Conservation (phyloP, 1,140 invertebrate species). For the Adelges cooleyi region DNA sequence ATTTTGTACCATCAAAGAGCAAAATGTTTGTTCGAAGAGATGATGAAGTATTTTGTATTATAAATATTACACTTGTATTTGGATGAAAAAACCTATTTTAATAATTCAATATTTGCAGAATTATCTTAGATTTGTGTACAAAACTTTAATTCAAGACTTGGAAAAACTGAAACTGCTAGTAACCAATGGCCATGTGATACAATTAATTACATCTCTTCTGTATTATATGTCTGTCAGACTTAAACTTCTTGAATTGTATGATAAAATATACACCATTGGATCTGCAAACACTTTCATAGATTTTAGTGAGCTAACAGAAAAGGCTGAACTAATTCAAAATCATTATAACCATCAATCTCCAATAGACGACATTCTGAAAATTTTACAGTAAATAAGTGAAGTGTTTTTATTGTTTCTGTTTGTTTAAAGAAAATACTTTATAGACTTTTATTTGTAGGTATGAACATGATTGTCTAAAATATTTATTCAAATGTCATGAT, state of each 20-base stretch:
- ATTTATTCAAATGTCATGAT: conserved; percentile 8
- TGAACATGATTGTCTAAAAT: background rate
- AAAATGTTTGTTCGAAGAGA: conserved; percentile 12
- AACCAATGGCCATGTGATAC: background rate
- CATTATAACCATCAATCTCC: background rate
- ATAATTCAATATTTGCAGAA: background rate
- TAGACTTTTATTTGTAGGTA: background rate
- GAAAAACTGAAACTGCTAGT: background rate
- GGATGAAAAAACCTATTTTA: background rate
- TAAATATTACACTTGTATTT: background rate
- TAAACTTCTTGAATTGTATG: conserved; percentile 9
- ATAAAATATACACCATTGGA: conserved; percentile 4
- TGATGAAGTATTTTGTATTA: background rate
- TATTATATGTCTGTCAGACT: conserved; percentile 10
- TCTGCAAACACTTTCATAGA: background rate
- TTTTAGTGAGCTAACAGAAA: conserved; percentile 1
- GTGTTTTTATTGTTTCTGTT: background rate
- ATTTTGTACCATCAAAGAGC: conserved; percentile 5
- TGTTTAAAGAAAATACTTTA: too few relatives aligned
- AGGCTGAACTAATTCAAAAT: background rate
- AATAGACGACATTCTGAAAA: background rate
- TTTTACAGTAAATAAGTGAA: conserved; percentile 1
- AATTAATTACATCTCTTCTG: background rate
- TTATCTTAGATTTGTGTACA: conserved; percentile 13
- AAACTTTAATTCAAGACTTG: conserved; percentile 10